A percentile compares a stretch with the other conserved stretches of the same genome.
These are phyloP conservation scores for Ceratosolen solmsi DNA, from an alignment of 1,140 invertebrate species.

Conservation along the genomic window DNA sequence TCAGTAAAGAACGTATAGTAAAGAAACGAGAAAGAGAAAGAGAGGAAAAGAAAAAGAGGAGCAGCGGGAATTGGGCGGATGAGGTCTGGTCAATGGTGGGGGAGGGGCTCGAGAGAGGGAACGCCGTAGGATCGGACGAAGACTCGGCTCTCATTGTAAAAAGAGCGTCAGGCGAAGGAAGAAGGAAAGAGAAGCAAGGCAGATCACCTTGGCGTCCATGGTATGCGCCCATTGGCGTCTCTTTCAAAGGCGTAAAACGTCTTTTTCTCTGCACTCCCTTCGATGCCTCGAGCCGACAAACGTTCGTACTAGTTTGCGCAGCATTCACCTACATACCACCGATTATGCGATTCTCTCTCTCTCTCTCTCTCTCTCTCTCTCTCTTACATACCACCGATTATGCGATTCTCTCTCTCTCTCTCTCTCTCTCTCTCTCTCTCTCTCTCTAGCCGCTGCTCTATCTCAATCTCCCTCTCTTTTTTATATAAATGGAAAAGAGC, in stretches of 20 bases:
- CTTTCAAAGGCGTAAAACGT: conserved; percentile 61
- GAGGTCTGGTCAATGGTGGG: neutral
- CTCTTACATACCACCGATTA: neutral
- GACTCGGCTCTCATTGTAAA: conserved; percentile 39
- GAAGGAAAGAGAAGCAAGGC: conserved; percentile 38
- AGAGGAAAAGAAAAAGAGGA: neutral
- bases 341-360: too few relatives aligned
- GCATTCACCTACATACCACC: neutral
- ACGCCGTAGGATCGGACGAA: conserved; percentile 7
- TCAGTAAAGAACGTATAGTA: too few relatives aligned
- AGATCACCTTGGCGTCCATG: conserved; percentile 70
- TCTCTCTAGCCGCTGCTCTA: neutral
- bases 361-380: neutral
- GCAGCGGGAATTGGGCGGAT: neutral
- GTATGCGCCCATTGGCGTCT: conserved; percentile 69
- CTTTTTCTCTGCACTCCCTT: conserved; percentile 11
- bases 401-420: conserved; percentile 11
- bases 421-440: neutral
- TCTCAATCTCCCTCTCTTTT: too few relatives aligned
- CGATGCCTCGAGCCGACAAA: neutral
- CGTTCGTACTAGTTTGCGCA: neutral
- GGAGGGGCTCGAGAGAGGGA: conserved; percentile 24
- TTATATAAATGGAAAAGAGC: too few relatives aligned
- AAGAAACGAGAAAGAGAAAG: neutral
- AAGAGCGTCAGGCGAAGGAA: conserved; percentile 41